A percentile compares a stretch with the other conserved stretches of the same genome.
These are phyloP conservation scores for rabbit (Oryctolagus cuniculus) DNA, from an alignment of 2,113 vertebrate species.

Conservation along the genomic window DNA sequence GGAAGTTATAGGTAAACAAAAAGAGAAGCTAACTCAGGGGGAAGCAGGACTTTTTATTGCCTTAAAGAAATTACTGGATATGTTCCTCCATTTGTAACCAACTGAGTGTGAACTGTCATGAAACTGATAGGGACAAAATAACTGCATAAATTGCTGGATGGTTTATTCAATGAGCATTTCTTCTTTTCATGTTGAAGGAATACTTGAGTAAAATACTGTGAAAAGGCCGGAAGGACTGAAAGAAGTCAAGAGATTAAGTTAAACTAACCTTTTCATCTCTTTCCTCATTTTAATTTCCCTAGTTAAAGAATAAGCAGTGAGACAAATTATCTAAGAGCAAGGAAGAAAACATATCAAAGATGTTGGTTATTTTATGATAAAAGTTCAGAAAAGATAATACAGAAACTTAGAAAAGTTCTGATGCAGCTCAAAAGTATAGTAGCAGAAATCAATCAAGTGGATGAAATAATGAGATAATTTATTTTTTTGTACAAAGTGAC, in stretches of 20 bases:
- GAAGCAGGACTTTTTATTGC: not conserved
- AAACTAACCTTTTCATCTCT: not conserved
- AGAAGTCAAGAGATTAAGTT: not conserved
- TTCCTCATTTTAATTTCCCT: conserved; percentile 28
- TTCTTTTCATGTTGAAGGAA: not conserved
- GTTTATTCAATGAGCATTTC: not conserved
- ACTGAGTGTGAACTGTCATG: not conserved
- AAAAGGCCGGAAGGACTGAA: not conserved
- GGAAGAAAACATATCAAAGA: conserved; percentile 10
- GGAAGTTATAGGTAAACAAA: not conserved
- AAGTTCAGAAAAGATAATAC: conserved; percentile 11
- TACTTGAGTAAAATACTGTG: conserved; percentile 3
- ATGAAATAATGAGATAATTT: conserved; percentile 62
- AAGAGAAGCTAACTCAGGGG: not conserved
- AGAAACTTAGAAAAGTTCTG: conserved; percentile 23
- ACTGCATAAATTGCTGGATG: not conserved
- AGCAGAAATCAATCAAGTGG: conserved; percentile 60
- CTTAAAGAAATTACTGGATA: not conserved
- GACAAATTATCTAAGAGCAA: conserved; percentile 2
- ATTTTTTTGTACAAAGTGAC: conserved; percentile 66
- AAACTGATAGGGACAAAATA: conserved; percentile 14
- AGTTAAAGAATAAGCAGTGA: conserved; percentile 32
- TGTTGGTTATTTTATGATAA: not conserved
- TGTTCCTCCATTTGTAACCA: conserved; percentile 16
- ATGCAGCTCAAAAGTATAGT: not conserved